Percentiles rank a stretch among this genome's conserved stretches.
Conservation (phyloP, 2,888 invertebrate species). For the Tenthredo distinguenda region DNA sequence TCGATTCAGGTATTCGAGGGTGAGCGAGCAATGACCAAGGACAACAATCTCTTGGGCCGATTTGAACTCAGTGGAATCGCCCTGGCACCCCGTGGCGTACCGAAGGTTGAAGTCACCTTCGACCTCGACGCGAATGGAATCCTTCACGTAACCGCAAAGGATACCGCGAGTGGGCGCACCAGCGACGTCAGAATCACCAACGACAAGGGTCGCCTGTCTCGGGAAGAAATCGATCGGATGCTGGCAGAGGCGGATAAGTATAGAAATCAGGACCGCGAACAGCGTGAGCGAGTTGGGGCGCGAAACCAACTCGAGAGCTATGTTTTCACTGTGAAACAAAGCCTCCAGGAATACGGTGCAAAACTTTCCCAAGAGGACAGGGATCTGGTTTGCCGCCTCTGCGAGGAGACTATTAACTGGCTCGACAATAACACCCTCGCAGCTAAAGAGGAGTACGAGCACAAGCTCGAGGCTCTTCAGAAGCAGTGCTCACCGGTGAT, state of each 20-base stretch:
- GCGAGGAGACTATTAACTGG: constrained; percentile 84
- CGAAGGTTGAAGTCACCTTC: constrained; percentile 93
- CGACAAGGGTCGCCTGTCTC: constrained; percentile 89
- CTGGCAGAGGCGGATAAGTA: constrained; percentile 87
- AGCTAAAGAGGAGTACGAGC: constrained; percentile 84
- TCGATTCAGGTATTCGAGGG: constrained; percentile 96
- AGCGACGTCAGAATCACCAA: constrained; percentile 91
- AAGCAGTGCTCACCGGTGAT: constrained; percentile 81
- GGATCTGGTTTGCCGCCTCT: constrained; percentile 79
- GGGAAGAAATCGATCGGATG: constrained; percentile 91
- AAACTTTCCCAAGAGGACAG: constrained; percentile 85
- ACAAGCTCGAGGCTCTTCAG: constrained; percentile 81
- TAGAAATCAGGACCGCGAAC: constrained; percentile 86
- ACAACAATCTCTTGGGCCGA: constrained; percentile 96
- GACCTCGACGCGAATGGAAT: constrained; percentile 97
- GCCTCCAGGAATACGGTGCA: constrained; percentile 83
- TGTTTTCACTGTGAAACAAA: constrained; percentile 85
- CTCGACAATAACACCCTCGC: constrained; percentile 84
- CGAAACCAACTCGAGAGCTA: constrained; percentile 88
- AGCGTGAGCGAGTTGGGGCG: constrained; percentile 84
- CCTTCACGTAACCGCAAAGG: constrained; percentile 79
- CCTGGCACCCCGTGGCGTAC: constrained; percentile 94
- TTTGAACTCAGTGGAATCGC: constrained; percentile 98
- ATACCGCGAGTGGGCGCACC: constrained; percentile 77
- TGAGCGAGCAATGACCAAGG: constrained; percentile 97